Conservation (phyloP, 2,888 invertebrate species). For the Ommatoiulus sabulosus region DNA sequence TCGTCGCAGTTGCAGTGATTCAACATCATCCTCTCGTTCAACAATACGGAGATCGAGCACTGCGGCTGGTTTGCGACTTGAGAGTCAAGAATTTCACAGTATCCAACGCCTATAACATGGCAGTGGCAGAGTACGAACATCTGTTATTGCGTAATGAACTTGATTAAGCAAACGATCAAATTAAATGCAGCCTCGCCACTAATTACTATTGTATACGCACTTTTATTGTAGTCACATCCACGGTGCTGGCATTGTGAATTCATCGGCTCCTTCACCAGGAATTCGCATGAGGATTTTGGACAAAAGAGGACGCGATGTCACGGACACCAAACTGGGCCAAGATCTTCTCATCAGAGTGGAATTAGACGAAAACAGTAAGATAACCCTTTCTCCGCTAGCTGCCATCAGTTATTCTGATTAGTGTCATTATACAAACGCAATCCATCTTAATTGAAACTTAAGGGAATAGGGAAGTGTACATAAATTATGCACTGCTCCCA, state of each 20-base stretch:
- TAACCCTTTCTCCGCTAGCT: neutral
- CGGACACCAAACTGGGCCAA: constrained; percentile 78
- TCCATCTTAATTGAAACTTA: constrained; percentile 31
- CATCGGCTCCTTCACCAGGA: constrained; percentile 70
- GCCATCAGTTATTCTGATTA: neutral
- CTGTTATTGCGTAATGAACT: neutral
- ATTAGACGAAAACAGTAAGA: constrained; percentile 71
- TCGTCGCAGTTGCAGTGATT: constrained; percentile 78
- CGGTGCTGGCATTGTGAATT: constrained; percentile 72
- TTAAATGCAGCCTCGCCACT: neutral
- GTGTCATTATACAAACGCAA: neutral
- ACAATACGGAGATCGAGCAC: constrained; percentile 84
- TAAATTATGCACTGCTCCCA: neutral
- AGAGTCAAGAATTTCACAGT: constrained; percentile 63
- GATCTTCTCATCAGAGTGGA: constrained; percentile 76
- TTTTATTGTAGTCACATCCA: constrained; percentile 58
- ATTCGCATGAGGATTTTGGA: constrained; percentile 75
- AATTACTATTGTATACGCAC: neutral
- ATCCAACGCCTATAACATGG: constrained; percentile 62
- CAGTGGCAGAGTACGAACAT: constrained; percentile 60
- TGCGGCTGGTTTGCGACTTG: constrained; percentile 74
- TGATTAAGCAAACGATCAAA: no score
- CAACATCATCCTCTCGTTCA: constrained; percentile 88
- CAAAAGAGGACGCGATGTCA: constrained; percentile 72
- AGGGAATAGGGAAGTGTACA: neutral